A percentile compares a stretch with the other conserved stretches of the same genome.
These are phyloP conservation scores for Solea senegalensis DNA, from an alignment of 2,113 vertebrate genomes.

Conservation along the genomic window DNA sequence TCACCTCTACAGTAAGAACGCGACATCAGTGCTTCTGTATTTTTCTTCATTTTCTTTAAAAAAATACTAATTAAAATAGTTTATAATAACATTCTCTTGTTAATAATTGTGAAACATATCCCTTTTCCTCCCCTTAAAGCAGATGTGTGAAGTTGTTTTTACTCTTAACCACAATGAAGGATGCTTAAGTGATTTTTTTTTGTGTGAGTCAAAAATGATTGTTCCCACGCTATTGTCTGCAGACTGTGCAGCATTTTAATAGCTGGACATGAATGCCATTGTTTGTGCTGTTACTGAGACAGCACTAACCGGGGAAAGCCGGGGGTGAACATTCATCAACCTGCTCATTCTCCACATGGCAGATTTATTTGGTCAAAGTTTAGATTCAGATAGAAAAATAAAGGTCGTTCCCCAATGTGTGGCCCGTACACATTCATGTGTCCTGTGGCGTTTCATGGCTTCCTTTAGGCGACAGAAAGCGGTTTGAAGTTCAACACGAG, in stretches of 20 bases:
- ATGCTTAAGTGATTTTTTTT: too few species aligned
- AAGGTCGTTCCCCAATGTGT: slow-evolving; percentile 28
- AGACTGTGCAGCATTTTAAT: slow-evolving; percentile 44
- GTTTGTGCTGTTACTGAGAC: slow-evolving; percentile 54
- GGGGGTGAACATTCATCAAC: slow-evolving; percentile 49
- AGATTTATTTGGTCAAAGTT: slow-evolving; percentile 64
- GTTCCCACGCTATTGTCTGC: slow-evolving; percentile 61
- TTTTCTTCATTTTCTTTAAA: too few species aligned
- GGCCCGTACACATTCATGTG: not conserved
- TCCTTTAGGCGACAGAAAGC: not conserved
- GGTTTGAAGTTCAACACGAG: slow-evolving; percentile 5
- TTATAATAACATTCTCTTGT: too few species aligned
- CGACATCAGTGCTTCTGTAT: too few species aligned
- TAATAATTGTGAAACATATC: too few species aligned
- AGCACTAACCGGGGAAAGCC: slow-evolving; percentile 45
- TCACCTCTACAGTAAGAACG: too few species aligned
- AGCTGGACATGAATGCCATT: slow-evolving; percentile 53
- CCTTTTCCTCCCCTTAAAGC: too few species aligned
- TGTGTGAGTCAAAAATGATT: slow-evolving; percentile 18
- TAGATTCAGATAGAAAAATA: slow-evolving; percentile 25
- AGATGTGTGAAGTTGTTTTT: too few species aligned
- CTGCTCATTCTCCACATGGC: slow-evolving; percentile 56
- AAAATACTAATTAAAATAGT: too few species aligned
- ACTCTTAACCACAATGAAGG: too few species aligned
- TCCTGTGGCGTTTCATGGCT: not conserved